Evolutionary conservation across 2,113 vertebrate species (phyloP), one percentile per base, ranked within the genome.

Genomic region (Macquaria ambigua): DNA sequence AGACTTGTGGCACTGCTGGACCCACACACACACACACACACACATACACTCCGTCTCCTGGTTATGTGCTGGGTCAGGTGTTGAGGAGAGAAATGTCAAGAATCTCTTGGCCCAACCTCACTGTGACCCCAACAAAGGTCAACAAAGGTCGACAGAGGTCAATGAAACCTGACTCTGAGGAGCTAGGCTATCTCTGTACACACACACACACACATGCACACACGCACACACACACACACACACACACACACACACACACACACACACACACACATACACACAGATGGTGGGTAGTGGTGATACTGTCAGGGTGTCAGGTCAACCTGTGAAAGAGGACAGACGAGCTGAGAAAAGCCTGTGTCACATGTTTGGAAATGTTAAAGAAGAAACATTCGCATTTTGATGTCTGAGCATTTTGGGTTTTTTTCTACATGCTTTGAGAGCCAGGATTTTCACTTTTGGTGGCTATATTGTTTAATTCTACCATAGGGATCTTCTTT

Each of bases 51-150:
- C 82, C 25, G 55, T 53, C 55, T 53, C 46, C 16, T 52, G 56
- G 61, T 71, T 76, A 77, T 34, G 64, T 55, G 79, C 77, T 78
- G 74, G 88, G 88, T 94, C 90, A 93, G 90, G 88, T 90, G 79
- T 82, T 86, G 69, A 66, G 37, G 64, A 90, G 67, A 73, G 84
- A 91, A 76, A 89, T 92, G 90, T 92, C 89, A 92, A 92, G 88
- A 92, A 91, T 92, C 92, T 93, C 91, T 93, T 90, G 62, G 86
- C 77, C 83, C 91, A 89, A 81, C 91, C 91, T 89, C 25, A 53
- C 58, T 63, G 43, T 93, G 92, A 94, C 90, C 93, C 59, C 74
- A 43, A 3, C 8, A 88, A 12, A 84, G 83, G 81, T 91, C 80
- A 58, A 20, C 15, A 88, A 11, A 84, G 66, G 43, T 46, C n/a